Conservation (phyloP, 2,888 invertebrate species). For the Pterostichus madidus region DNA sequence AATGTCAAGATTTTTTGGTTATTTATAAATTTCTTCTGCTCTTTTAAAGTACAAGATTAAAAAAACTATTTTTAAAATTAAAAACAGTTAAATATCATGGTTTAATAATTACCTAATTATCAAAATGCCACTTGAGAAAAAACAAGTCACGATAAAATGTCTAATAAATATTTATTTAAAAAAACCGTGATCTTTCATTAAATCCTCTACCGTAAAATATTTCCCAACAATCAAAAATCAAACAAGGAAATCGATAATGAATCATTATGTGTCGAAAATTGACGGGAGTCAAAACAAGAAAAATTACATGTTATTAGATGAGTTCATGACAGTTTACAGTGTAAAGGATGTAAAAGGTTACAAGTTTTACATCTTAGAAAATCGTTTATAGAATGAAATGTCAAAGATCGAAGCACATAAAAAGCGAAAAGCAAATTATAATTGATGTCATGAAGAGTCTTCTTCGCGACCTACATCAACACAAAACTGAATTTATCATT, state of each 20-base stretch:
- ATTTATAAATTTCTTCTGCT: slow-evolving; percentile 11
- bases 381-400: slow-evolving; percentile 38
- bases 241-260: slow-evolving; percentile 5
- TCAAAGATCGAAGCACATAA: slow-evolving; percentile 16
- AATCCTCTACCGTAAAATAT: background rate
- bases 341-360: slow-evolving; percentile 29
- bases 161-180: background rate
- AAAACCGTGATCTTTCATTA: background rate
- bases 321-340: slow-evolving; percentile 4
- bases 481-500: slow-evolving; percentile 23
- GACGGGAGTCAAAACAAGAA: background rate
- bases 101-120: background rate
- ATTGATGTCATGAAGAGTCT: slow-evolving; percentile 38
- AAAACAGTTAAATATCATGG: background rate
- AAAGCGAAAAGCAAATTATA: slow-evolving; percentile 5
- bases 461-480: slow-evolving; percentile 17
- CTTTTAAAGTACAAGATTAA: background rate
- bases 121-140: slow-evolving; percentile 6
- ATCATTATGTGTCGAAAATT: background rate
- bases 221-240: background rate
- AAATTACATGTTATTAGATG: slow-evolving; percentile 40
- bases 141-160: background rate
- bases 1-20: slow-evolving; percentile 11
- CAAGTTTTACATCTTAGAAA: slow-evolving; percentile 23
- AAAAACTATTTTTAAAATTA: background rate